Percentiles rank a stretch among this genome's conserved stretches.
Evolutionary conservation across 2,797 vertebrate genomes (phyloP).

Genomic region (Poeciliopsis paucimaculata): DNA sequence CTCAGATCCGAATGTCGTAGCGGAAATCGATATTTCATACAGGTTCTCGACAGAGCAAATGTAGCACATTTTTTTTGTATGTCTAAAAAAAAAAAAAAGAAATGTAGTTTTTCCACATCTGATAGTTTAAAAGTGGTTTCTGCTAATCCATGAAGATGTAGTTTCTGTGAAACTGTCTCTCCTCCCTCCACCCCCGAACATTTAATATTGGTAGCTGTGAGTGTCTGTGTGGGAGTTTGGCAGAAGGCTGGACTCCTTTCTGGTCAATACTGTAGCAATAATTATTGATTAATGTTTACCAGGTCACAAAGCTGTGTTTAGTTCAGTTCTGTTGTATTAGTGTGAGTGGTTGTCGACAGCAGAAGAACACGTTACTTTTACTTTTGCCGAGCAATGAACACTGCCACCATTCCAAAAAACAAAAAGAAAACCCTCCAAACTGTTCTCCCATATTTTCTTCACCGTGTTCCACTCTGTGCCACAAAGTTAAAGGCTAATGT

Average conservation of each 20-base stretch:
- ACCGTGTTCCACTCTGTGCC: conserved; percentile 13
- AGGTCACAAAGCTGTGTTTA: conserved; percentile 29
- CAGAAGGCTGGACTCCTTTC: conserved; percentile 18
- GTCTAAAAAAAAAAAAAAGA: conserved; percentile 11
- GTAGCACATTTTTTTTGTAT: conserved; percentile 35
- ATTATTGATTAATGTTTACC: conserved; percentile 33
- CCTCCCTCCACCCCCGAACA: conserved; percentile 3
- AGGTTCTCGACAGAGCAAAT: conserved; percentile 38
- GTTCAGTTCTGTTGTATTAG: conserved; percentile 23
- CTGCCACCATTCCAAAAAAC: conserved; percentile 7
- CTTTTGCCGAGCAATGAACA: conserved; percentile 31
- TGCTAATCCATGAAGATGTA: conserved; percentile 66
- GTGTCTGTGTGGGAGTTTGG: conserved; percentile 16
- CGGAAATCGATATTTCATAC: neutral
- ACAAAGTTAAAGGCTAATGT: neutral
- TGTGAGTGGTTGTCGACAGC: conserved; percentile 4
- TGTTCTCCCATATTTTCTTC: conserved; percentile 4
- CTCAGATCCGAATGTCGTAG: conserved; percentile 50
- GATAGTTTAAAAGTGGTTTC: conserved; percentile 52
- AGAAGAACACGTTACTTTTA: conserved; percentile 17
- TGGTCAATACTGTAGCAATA: conserved; percentile 55
- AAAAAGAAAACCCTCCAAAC: neutral
- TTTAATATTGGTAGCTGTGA: conserved; percentile 27
- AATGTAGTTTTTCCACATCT: conserved; percentile 24
- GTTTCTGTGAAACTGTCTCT: conserved; percentile 82